phyloP scores from a whole-genome alignment of 2,797 vertebrate genomes.

The Lagothrix lagotricha region DNA sequence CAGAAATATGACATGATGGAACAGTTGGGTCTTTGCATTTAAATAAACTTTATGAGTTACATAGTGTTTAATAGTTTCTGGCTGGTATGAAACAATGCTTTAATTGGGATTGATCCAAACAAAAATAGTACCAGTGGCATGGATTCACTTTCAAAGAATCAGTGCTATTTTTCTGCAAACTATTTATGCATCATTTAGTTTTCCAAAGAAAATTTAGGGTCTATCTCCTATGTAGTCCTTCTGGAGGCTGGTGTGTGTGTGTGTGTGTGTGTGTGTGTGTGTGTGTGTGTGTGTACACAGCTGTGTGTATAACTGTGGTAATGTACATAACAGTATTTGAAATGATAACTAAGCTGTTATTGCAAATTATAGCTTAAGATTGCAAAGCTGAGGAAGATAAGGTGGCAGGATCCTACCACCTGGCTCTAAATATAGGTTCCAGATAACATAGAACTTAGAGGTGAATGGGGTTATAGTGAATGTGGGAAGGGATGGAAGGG shows the following conservation, averaged over 20 bases:
- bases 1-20: slow-evolving; percentile 25
- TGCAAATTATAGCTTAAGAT: background rate
- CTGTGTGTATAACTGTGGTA: background rate
- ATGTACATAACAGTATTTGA: background rate
- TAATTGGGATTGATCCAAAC: slow-evolving; percentile 4
- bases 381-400: background rate
- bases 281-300: fast-evolving
- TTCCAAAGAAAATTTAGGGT: background rate
- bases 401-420: background rate
- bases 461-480: fast-evolving
- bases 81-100: background rate
- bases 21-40: background rate
- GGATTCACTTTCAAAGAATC: background rate
- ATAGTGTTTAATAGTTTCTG: background rate
- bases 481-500: background rate
- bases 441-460: background rate
- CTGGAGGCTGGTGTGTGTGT: background rate
- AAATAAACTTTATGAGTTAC: slow-evolving; percentile 37
- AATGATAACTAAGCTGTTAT: background rate
- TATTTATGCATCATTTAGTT: background rate
- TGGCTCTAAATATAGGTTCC: background rate
- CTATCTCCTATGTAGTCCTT: background rate
- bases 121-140: background rate
- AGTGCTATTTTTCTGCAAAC: background rate
- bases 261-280: fast-evolving